These are phyloP conservation scores for Sphaerophoria taeniata DNA, from an alignment of 2,888 invertebrate genomes.

Conservation along the genomic window DNA sequence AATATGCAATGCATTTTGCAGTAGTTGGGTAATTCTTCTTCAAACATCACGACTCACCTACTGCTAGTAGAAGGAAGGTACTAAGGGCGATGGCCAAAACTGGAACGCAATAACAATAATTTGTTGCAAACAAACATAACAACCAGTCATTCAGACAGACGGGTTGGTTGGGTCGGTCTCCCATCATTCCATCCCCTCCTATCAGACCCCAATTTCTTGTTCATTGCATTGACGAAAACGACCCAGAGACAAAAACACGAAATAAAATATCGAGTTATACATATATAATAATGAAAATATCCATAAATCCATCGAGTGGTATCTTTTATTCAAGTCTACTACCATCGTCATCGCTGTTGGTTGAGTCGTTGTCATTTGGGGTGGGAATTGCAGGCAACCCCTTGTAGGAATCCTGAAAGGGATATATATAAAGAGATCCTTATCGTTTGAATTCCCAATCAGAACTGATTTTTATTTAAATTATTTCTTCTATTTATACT, in stretches of 20 bases:
- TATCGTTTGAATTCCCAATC: too few relatives aligned
- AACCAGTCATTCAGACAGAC: background rate
- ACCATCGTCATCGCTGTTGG: slow-evolving; percentile 41
- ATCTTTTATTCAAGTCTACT: slow-evolving; percentile 68
- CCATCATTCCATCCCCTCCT: background rate
- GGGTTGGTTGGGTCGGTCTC: background rate
- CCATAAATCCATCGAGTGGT: slow-evolving; percentile 73
- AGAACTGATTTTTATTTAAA: too few relatives aligned
- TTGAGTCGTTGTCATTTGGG: slow-evolving; percentile 45
- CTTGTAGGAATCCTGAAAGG: too few relatives aligned
- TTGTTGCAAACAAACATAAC: slow-evolving; percentile 52
- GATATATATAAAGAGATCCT: too few relatives aligned
- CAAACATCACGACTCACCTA: background rate
- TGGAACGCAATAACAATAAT: slow-evolving; percentile 74
- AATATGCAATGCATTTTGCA: slow-evolving; percentile 62
- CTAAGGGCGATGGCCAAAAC: slow-evolving; percentile 68
- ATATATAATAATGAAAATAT: slow-evolving; percentile 71
- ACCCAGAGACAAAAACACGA: slow-evolving; percentile 69
- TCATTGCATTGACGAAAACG: slow-evolving; percentile 50
- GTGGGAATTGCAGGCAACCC: slow-evolving; percentile 23
- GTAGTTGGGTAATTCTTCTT: slow-evolving; percentile 27
- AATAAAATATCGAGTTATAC: slow-evolving; percentile 58
- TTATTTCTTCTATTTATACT: too few relatives aligned
- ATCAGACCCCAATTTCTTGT: slow-evolving; percentile 6
- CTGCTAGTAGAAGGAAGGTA: background rate